Evolutionary conservation across 2,888 invertebrate genomes (phyloP), one percentile per base, ranked within the genome.

Genomic region (Euphydryas editha): DNA sequence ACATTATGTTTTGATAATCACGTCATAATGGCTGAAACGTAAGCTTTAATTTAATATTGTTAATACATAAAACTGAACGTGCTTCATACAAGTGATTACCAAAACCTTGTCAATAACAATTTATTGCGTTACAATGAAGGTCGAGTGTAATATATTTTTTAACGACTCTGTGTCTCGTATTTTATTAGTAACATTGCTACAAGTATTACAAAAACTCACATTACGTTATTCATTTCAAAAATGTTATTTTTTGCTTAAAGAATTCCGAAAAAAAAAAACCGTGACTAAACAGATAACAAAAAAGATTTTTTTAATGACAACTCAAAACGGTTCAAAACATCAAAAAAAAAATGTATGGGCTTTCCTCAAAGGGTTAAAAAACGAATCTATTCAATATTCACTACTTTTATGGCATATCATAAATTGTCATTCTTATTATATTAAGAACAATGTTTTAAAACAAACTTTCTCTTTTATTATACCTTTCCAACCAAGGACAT

Each of bases 311-410:
- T 24, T 55, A 30, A 63, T 42, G 49, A 58, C 56, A 21, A 46
- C 17, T 20, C 47, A 63, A 59, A 63, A 67, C 62, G 17, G 47
- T 37, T 59, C 62, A 59, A 63, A 49, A 1, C 17, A 13, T 39
- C n/a, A 11, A 6, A n/a, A 56, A 63, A 59, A 67, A 63, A 56
- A 42, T n/a, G 15, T 59, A 63, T 56, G 17, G 62, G 49, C n/a
- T 47, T 51, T 11, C 15, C 42, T 55, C 15, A 63, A 67, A 67
- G 67, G 67, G 63, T 67, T 67, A 42, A 49, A 63, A 57, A 57
- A 47, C 18, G 6, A 8, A 47, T 1, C 20, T 17, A 24, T 15
- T 11, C 21, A 20, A 51, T 15, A n/a, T 21, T 24, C 21, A 21
- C 15, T 21, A 24, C 49, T 30, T 58, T 63, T 57, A 57, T 42